Base-by-base conservation (phyloP, 2,888 invertebrate genomes). In the Apocheima hispidaria region DNA sequence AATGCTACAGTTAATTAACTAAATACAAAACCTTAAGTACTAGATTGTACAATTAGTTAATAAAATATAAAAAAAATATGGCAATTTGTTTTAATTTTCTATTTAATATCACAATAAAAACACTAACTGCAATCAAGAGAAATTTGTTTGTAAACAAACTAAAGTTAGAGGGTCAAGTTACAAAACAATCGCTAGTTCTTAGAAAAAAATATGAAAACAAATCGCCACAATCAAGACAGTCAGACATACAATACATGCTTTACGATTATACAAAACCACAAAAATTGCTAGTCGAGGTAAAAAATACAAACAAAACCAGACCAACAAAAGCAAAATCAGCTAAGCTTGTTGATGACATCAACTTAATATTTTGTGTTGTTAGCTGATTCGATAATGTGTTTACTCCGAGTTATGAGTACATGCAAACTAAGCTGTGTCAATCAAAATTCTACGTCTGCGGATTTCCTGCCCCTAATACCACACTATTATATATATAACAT, bases 251-350 rank as follows among this genome's bases (percentile, higher is more conserved):
- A 14, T 10, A 28, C 51, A 40, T 51, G 51, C 50, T 50, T 21
- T 21, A 21, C 40, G 7, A 18, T 33, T 2, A 50, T 14, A 50
- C 40, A 49, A 35, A 49, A 49, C 9, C 23, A 49, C 35, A 40
- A n/a, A 46, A 26, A 26, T 26, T 16, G 30, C 16, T 30, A 33
- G 2, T 2, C 10, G 33, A 51, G 28, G 28, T 40, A 28, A 51
- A 23, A 35, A 10, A 38, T 26, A 51, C 30, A 51, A 40, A 40
- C 40, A 51, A 40, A 14, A 26, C 10, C n/a, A 9, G 10, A 12
- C 30, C n/a, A 10, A 44, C 5, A 26, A 10, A 9, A 41, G n/a
- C 26, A 44, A 28, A 28, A 44, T 28, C 9, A 10, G 16, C 26
- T 43, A 14, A 26, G 28, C 7, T 16, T 16, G 28, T 10, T 28